phyloP scores from a whole-genome alignment of 2,113 vertebrate genomes.

The Tachysurus fulvidraco region DNA sequence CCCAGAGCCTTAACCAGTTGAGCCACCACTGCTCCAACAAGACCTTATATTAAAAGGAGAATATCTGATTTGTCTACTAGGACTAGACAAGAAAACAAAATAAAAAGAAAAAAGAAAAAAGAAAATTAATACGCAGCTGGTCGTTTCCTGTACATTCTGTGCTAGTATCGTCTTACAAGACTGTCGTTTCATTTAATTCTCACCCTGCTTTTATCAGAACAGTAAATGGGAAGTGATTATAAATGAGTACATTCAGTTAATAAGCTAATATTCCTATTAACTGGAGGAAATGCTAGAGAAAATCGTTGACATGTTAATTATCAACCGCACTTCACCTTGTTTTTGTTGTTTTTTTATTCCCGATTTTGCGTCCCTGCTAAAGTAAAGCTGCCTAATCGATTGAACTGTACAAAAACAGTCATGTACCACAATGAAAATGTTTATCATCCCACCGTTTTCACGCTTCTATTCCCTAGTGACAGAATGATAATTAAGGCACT shows the following conservation, averaged over 20 bases:
- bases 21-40: no score
- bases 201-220: neutral
- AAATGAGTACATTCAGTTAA: neutral
- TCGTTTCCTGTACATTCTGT: neutral
- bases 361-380: neutral
- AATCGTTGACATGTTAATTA: neutral
- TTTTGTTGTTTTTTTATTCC: neutral
- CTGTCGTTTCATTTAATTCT: neutral
- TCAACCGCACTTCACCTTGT: neutral
- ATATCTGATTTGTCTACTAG: neutral
- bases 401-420: neutral
- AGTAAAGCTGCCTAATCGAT: neutral
- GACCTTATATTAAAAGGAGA: neutral
- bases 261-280: neutral
- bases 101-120: neutral
- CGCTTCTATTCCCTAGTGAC: constrained; percentile 16
- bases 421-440: constrained; percentile 7
- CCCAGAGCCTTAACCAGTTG: no score
- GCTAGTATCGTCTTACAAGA: neutral
- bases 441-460: neutral
- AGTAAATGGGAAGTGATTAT: neutral
- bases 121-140: neutral
- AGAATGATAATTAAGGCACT: constrained; percentile 14
- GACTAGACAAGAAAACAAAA: neutral
- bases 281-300: neutral